Conservation (phyloP, 2,888 invertebrate genomes). For the Melitaea athalia region DNA sequence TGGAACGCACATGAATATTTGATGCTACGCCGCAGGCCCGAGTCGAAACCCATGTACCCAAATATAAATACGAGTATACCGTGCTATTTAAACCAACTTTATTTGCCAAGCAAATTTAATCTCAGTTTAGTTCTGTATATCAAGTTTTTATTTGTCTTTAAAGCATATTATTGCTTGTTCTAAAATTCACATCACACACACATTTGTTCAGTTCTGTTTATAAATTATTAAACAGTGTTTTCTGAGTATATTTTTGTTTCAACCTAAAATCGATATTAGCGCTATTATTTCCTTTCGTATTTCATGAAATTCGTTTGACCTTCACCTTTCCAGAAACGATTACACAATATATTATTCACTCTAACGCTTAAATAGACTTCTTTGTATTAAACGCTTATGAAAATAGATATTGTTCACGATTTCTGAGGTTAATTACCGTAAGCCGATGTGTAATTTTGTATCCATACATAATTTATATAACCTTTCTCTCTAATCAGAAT, state of each 20-base stretch:
- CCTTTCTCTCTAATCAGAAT: too few species aligned
- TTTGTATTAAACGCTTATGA: too few species aligned
- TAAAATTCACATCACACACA: not conserved
- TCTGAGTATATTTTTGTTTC: not conserved
- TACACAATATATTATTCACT: not conserved
- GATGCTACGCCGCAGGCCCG: constrained; percentile 51
- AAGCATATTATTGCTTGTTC: not conserved
- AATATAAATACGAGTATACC: constrained; percentile 15
- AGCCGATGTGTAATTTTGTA: too few species aligned
- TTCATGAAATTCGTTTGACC: not conserved
- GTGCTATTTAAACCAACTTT: not conserved
- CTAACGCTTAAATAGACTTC: not conserved
- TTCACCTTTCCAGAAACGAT: not conserved
- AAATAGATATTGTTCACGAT: too few species aligned
- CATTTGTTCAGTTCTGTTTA: not conserved
- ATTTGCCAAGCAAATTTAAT: constrained; percentile 14
- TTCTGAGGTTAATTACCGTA: too few species aligned
- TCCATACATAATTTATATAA: too few species aligned
- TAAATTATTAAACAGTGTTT: constrained; percentile 1
- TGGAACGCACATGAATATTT: constrained; percentile 66
- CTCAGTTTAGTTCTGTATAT: not conserved
- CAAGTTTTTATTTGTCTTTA: not conserved
- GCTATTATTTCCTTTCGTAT: not conserved
- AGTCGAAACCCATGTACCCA: constrained; percentile 52
- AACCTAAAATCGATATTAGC: not conserved